Evolutionary conservation across 1,140 invertebrate species (phyloP), one percentile per base, ranked within the genome.

Genomic region (Notospermus geniculatus): DNA sequence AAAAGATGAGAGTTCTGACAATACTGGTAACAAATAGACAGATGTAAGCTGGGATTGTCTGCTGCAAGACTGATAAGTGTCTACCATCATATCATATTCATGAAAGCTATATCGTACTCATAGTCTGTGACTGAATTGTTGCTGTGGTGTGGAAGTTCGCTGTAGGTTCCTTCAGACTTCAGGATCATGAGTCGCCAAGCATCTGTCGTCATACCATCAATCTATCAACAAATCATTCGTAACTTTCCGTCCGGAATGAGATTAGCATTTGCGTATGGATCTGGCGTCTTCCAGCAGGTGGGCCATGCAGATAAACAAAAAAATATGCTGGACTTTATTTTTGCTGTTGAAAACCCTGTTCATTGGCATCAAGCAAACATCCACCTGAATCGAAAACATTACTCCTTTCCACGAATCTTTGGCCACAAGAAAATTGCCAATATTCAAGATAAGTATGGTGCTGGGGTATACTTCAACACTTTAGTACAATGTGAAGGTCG

Each of bases 391-490:
- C 84, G 87, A 1, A 82, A 84, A 13, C 94, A 99, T 81, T 99
- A 99, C 77, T 97, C 95, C 30, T 80, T 78, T 64, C 68, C 97
- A 19, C 86, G 86, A 58, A 86, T 84, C 71, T 80, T 95, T 32
- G 95, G 95, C 9, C 83, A 88, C 41, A 86, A 87, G 36, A 82
- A 84, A 58, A 84, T 97, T 43, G 75, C 88, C 23, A 85, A 84
- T 54, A 83, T 94, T 65, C 96, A 99, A 83, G 87, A 92, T 59
- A 86, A 88, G 53, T 89, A 69, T 88, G 82, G 94, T 7, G 93
- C 94, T 13, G 88, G 88, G 65, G 86, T 98, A 0, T 99, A 95
- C 82, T 99, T 91, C 78, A 99, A 99, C 77, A 97, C 96, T 0
- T 80, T 96, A 36, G 87, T 98, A 30, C 88, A 87, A 43, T 83